These are phyloP conservation scores for Scrobipalpa costella DNA, from an alignment of 2,888 invertebrate genomes.

Conservation along the genomic window DNA sequence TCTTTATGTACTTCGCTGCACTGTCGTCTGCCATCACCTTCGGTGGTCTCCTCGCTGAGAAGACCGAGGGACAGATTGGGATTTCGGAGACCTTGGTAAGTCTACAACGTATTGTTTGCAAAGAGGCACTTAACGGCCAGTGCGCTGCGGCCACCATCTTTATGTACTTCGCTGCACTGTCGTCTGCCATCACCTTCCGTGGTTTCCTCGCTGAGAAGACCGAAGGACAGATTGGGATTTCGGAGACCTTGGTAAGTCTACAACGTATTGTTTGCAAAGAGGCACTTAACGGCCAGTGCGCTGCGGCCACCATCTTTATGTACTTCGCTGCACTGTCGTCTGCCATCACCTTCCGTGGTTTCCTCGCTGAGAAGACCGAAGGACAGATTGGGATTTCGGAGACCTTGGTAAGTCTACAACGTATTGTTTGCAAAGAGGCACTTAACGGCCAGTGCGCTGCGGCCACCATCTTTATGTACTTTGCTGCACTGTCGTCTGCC, in stretches of 20 bases:
- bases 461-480: no score
- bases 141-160: conserved; percentile 96
- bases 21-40: conserved; percentile 90
- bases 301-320: conserved; percentile 97
- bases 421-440: no score
- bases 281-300: conserved; percentile 92
- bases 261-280: conserved; percentile 74
- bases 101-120: conserved; percentile 37
- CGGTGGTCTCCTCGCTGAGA: conserved; percentile 96
- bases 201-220: conserved; percentile 97
- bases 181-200: conserved; percentile 90
- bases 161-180: conserved; percentile 98
- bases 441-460: no score
- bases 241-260: conserved; percentile 88
- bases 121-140: conserved; percentile 93
- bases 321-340: conserved; percentile 98
- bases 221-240: conserved; percentile 93
- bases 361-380: conserved; percentile 95
- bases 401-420: conserved; percentile 82
- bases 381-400: conserved; percentile 96
- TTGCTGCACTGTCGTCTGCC: no score
- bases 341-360: conserved; percentile 90
- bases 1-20: conserved; percentile 99
- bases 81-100: conserved; percentile 93
- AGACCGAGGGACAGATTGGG: conserved; percentile 94